Percentiles rank a stretch among this genome's conserved stretches.
phyloP scores from a whole-genome alignment of 1,140 invertebrate species.

The Anagrus nilaparvatae region DNA sequence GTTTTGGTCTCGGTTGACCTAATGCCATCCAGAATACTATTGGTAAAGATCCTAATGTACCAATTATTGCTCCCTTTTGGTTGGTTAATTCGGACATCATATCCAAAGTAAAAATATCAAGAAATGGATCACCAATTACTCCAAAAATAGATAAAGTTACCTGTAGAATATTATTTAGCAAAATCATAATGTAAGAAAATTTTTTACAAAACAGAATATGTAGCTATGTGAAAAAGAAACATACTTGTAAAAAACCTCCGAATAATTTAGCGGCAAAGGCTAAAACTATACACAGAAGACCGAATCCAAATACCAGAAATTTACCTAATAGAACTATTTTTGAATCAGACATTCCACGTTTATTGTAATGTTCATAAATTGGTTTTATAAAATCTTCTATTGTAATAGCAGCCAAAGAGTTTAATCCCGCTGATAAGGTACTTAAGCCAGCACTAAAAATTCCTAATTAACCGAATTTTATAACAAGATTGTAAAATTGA shows the following conservation, averaged over 20 bases:
- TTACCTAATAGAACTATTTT: conserved; percentile 34
- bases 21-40: conserved; percentile 80
- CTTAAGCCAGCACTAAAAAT: conserved; percentile 66
- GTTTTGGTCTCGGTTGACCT: conserved; percentile 61
- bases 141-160: conserved; percentile 66
- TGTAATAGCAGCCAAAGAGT: conserved; percentile 75
- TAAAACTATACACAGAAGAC: conserved; percentile 54
- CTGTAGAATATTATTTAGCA: no score
- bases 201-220: no score
- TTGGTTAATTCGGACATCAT: conserved; percentile 59
- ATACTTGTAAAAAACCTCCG: no score
- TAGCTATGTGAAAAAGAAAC: no score
- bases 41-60: conserved; percentile 55
- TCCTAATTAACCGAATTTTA: no score
- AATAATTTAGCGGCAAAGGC: conserved; percentile 61
- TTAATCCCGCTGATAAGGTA: conserved; percentile 74
- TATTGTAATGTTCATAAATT: conserved; percentile 20
- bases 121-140: conserved; percentile 65
- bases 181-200: no score
- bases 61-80: conserved; percentile 61
- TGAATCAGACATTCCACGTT: conserved; percentile 15
- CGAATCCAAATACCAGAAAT: conserved; percentile 54
- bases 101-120: conserved; percentile 68
- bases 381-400: conserved; percentile 68
- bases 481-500: no score